These are phyloP conservation scores for Mylabris sibirica DNA, from an alignment of 2,888 invertebrate genomes.

Conservation along the genomic window DNA sequence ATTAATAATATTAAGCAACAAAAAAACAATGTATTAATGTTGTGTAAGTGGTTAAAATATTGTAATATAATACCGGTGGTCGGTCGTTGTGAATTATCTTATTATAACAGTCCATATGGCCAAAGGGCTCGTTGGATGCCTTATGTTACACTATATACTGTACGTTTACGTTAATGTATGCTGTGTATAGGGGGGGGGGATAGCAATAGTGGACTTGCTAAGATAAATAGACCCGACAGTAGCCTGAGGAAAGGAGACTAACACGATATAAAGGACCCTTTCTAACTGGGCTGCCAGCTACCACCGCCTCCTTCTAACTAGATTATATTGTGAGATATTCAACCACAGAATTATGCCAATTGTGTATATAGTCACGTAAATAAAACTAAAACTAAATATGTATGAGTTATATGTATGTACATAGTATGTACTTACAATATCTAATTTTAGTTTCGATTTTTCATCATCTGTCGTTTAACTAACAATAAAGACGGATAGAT, in stretches of 20 bases:
- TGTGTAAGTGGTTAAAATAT: not conserved
- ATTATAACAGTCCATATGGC: conserved; percentile 56
- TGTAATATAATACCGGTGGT: not conserved
- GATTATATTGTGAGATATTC: conserved; percentile 56
- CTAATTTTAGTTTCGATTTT: conserved; percentile 11
- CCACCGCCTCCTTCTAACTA: conserved; percentile 54
- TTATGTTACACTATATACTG: conserved; percentile 56
- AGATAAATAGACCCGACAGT: conserved; percentile 61
- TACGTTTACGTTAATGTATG: conserved; percentile 53
- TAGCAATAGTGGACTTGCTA: conserved; percentile 51
- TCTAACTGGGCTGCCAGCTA: conserved; percentile 29
- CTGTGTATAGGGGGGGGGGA: conserved; percentile 41
- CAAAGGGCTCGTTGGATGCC: conserved; percentile 53
- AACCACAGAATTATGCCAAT: conserved; percentile 46
- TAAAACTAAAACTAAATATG: conserved; percentile 9
- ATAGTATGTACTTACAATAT: not conserved
- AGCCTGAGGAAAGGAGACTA: conserved; percentile 58
- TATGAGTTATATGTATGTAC: not conserved
- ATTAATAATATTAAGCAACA: not conserved
- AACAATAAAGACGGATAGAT: conserved; percentile 10
- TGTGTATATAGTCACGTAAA: conserved; percentile 43
- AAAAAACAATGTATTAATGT: not conserved
- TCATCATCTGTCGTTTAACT: conserved; percentile 29
- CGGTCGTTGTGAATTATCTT: conserved; percentile 51
- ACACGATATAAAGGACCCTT: conserved; percentile 60